Evolutionary conservation across 2,113 vertebrate genomes (phyloP).

Genomic region (Dasypus novemcinctus): DNA sequence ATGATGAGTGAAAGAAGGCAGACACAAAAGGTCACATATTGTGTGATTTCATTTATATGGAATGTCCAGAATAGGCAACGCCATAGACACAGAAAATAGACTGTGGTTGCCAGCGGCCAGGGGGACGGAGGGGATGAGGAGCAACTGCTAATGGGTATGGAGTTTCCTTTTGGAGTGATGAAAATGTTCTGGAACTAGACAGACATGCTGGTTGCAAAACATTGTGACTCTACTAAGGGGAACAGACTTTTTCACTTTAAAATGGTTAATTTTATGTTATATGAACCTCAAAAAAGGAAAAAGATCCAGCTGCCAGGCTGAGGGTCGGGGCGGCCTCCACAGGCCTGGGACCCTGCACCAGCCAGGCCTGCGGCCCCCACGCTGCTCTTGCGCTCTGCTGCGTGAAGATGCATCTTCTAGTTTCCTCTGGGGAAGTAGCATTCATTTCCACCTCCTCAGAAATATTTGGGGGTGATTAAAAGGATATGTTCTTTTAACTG

Average conservation of each 20-base stretch:
- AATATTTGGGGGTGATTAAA: constrained; percentile 55
- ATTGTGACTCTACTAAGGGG: neutral
- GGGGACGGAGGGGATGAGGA: neutral
- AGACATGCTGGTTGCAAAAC: neutral
- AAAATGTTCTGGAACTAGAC: neutral
- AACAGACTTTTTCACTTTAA: neutral
- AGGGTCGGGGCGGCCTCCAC: neutral
- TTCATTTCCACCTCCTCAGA: neutral
- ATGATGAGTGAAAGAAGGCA: neutral
- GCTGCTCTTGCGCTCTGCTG: neutral
- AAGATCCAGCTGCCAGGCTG: neutral
- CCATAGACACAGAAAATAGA: neutral
- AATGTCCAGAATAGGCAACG: neutral
- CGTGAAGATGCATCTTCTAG: neutral
- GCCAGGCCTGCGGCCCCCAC: neutral
- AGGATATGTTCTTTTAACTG: constrained; percentile 27
- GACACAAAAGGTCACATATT: neutral
- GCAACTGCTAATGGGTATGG: neutral
- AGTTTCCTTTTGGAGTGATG: neutral
- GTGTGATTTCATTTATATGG: neutral
- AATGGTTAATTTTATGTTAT: neutral
- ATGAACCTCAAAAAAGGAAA: neutral
- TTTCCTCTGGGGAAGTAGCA: neutral
- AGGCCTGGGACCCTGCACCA: neutral
- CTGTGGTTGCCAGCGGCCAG: neutral